Conservation (phyloP, 2,888 invertebrate species). For the Glomeris marginata region DNA sequence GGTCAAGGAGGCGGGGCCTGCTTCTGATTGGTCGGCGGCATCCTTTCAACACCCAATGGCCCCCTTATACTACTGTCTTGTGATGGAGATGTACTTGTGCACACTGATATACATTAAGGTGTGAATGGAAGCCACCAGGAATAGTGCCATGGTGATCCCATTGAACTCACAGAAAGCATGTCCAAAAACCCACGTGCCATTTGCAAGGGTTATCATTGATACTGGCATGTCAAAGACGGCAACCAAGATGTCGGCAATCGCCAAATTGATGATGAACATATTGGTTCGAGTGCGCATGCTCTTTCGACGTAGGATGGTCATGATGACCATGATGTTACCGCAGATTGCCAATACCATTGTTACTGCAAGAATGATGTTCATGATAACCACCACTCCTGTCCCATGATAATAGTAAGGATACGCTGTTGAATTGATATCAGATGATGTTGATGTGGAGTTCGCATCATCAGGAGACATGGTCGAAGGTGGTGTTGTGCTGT, state of each 20-base stretch:
- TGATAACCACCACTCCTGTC: slow-evolving; percentile 21
- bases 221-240: slow-evolving; percentile 31
- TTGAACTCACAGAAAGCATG: slow-evolving; percentile 28
- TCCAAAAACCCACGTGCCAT: slow-evolving; percentile 30
- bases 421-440: too few species aligned
- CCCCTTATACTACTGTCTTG: too few species aligned
- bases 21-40: too few species aligned
- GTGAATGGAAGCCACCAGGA: slow-evolving; percentile 32
- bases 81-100: slow-evolving; percentile 33
- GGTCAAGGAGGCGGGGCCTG: too few species aligned
- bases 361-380: slow-evolving; percentile 25
- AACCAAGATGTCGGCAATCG: slow-evolving; percentile 31
- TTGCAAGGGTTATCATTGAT: slow-evolving; percentile 29
- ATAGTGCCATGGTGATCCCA: slow-evolving; percentile 31
- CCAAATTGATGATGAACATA: slow-evolving; percentile 32
- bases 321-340: slow-evolving; percentile 33
- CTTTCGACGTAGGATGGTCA: slow-evolving; percentile 29
- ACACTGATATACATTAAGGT: slow-evolving; percentile 33
- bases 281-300: slow-evolving; percentile 35
- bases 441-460: too few species aligned
- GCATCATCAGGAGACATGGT: too few species aligned
- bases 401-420: slow-evolving; percentile 17
- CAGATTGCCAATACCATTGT: slow-evolving; percentile 28
- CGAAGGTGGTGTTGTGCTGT: too few species aligned
- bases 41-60: too few species aligned